Evolutionary conservation across 2,888 invertebrate species (phyloP), one percentile per base, ranked within the genome.

Genomic region (Fissipunctia ypsillon): DNA sequence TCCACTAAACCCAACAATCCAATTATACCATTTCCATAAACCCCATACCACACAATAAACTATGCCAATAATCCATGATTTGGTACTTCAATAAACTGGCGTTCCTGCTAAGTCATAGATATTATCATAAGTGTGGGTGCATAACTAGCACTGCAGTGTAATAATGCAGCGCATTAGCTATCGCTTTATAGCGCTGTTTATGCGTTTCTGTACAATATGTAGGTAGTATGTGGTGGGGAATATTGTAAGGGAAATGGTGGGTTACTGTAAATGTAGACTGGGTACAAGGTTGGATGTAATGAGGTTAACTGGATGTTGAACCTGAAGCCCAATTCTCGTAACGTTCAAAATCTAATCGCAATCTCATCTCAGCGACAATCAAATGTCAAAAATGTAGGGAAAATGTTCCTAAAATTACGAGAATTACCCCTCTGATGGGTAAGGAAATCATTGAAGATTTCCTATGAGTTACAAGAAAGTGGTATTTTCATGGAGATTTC

Each of bases 131-230:
- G 79, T 76, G 65, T 78, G 70, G 68, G 54, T 69, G 78, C 78
- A 67, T 81, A 85, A 70, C 73, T 59, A 48, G 71, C 68, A 73
- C 76, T 84, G 78, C 76, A 78, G 81, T 82, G 75, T 56, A 78
- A 81, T 85, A 81, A 76, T 74, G 85, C 76, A 75, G 78, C 54
- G 70, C 65, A 69, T 85, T 83, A 84, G 70, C 59, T 80, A 83
- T 80, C 80, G 71, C 77, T 80, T 80, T 73, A 73, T 52, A 71
- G 80, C 76, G 77, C 80, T 82, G 79, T 82, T 83, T 83, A 83
- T 77, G 77, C 35, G 52, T 65, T 83, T 57, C 73, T 67, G 64
- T 70, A 45, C 64, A 69, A 45, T 66, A 70, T 70, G 59, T 63
- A 59, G 56, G 52, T 64, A 31, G 45, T 54, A 52, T 69, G 63